phyloP scores from a whole-genome alignment of 2,797 vertebrate species.

The Dryobates pubescens region DNA sequence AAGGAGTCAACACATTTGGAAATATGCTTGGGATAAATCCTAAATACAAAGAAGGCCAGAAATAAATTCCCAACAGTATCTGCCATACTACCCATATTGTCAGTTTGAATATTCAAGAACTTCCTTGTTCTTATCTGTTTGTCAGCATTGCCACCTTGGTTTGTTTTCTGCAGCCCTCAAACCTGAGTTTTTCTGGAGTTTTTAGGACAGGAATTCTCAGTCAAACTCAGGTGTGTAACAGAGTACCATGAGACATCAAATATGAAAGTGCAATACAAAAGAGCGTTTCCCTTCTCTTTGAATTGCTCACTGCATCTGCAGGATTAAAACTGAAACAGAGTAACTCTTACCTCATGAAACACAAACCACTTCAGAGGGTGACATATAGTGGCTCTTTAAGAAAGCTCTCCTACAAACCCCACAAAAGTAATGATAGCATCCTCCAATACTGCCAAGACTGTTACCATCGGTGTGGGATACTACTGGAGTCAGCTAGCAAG shows the following conservation, averaged over 20 bases:
- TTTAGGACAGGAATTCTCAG: not conserved
- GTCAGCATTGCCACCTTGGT: not conserved
- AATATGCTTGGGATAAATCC: not conserved
- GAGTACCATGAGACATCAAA: not conserved
- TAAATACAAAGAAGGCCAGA: not conserved
- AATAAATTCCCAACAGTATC: not conserved
- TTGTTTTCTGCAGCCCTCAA: not conserved
- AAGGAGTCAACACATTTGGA: not conserved
- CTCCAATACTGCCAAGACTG: not conserved
- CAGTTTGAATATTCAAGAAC: not conserved
- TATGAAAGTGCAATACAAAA: not conserved
- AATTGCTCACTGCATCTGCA: not conserved
- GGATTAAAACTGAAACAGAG: not conserved
- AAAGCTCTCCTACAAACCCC: not conserved
- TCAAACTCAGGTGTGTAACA: not conserved
- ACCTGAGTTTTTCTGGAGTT: not conserved
- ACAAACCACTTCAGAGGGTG: not conserved
- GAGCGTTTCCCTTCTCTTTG: not conserved
- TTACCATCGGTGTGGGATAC: accelerated
- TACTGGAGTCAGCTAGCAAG: not conserved
- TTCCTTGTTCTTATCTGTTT: not conserved
- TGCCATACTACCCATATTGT: not conserved
- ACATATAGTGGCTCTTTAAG: not conserved
- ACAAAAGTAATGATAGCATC: not conserved
- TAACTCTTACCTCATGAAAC: not conserved